phyloP scores from a whole-genome alignment of 2,888 invertebrate species.

The Macroteleia sp. region DNA sequence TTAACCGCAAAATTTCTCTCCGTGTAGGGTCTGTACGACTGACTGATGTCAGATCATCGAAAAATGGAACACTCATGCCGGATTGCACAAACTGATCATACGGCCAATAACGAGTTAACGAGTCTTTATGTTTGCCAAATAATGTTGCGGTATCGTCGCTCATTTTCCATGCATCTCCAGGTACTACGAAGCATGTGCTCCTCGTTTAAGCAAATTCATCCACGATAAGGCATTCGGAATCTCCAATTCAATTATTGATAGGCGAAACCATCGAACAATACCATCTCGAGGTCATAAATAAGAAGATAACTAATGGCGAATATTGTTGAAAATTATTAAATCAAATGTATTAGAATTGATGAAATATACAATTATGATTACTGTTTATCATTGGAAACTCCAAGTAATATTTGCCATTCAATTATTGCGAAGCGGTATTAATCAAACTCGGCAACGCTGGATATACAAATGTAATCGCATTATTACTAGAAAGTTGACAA shows the following conservation, averaged over 20 bases:
- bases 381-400: constrained; percentile 27
- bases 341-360: constrained; percentile 16
- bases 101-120: constrained; percentile 14
- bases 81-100: constrained; percentile 29
- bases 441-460: constrained; percentile 21
- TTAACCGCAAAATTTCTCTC: constrained; percentile 55
- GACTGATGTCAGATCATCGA: constrained; percentile 41
- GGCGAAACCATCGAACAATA: background rate
- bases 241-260: background rate
- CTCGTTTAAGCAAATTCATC: background rate
- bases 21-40: constrained; percentile 43
- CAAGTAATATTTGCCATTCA: constrained; percentile 23
- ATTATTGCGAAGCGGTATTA: constrained; percentile 23
- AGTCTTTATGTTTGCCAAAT: constrained; percentile 19
- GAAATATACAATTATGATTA: constrained; percentile 38
- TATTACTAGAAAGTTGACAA: constrained; percentile 58
- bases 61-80: constrained; percentile 45
- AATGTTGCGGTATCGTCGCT: background rate
- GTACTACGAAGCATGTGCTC: no score
- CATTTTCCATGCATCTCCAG: background rate
- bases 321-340: constrained; percentile 17
- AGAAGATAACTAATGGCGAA: constrained; percentile 3
- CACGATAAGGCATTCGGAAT: no score
- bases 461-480: constrained; percentile 41
- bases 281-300: background rate